Evolutionary conservation across 2,113 vertebrate genomes (phyloP).

Genomic region (Phyllostomus hastatus): DNA sequence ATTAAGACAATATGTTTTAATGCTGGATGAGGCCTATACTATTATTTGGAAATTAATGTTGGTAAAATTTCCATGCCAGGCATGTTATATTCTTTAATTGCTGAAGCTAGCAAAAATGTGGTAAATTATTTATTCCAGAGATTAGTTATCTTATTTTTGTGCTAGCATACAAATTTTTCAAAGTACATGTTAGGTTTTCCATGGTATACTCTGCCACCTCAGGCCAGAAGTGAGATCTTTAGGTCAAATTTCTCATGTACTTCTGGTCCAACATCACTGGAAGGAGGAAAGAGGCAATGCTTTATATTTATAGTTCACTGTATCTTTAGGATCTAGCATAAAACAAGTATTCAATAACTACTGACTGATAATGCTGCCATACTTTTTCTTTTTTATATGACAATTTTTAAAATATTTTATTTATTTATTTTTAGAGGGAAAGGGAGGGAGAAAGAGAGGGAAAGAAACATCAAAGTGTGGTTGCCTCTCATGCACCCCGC

Average conservation of each 20-base stretch:
- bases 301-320: conserved; percentile 31
- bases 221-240: not conserved
- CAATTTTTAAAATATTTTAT: too few species aligned
- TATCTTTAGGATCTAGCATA: not conserved
- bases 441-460: too few species aligned
- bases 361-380: not conserved
- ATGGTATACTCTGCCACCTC: not conserved
- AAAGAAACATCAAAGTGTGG: too few species aligned
- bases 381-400: not conserved
- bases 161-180: not conserved
- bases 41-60: conserved; percentile 9
- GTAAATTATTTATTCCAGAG: conserved; percentile 28
- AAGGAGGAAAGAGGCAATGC: not conserved
- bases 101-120: not conserved
- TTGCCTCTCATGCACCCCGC: too few species aligned
- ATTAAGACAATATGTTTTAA: conserved; percentile 40
- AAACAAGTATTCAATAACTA: not conserved
- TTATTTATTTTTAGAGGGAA: too few species aligned
- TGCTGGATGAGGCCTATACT: not conserved
- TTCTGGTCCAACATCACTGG: not conserved
- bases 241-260: not conserved
- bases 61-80: not conserved
- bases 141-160: not conserved
- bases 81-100: not conserved
- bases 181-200: conserved; percentile 2